These are phyloP conservation scores for Bradypus variegatus DNA, from an alignment of 2,797 vertebrate genomes.

Conservation along the genomic window DNA sequence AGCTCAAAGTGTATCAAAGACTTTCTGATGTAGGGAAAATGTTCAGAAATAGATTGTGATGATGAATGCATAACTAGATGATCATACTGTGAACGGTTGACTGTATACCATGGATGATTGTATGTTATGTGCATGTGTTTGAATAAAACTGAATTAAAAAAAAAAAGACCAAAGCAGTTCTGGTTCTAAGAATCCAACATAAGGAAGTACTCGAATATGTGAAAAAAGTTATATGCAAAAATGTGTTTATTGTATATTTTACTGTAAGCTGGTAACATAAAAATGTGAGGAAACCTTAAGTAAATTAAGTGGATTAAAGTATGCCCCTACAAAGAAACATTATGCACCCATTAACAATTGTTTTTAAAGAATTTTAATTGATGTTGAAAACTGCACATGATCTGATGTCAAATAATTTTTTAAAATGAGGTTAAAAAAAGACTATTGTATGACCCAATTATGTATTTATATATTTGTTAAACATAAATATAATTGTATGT, in stretches of 20 bases:
- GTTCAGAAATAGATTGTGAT: too few species aligned
- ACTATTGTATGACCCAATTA: neutral
- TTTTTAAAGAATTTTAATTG: conserved; percentile 45
- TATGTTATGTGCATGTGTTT: too few species aligned
- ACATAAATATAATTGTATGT: neutral
- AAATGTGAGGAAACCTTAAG: conserved; percentile 25
- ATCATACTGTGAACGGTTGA: too few species aligned
- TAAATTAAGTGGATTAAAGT: neutral
- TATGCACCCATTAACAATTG: neutral
- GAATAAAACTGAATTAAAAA: too few species aligned
- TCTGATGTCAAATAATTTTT: neutral
- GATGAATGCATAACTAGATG: too few species aligned
- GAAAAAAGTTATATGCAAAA: conserved; percentile 26
- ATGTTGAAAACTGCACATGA: conserved; percentile 22
- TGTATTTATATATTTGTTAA: neutral
- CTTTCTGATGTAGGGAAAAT: too few species aligned
- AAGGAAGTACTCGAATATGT: conserved; percentile 30
- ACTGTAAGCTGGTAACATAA: neutral
- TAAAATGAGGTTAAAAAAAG: conserved; percentile 11
- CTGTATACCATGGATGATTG: too few species aligned
- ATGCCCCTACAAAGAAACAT: neutral
- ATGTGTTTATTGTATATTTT: neutral
- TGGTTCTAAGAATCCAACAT: neutral
- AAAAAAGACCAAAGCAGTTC: conserved; percentile 37
- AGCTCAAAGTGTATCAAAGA: too few species aligned